Percentiles rank a stretch among this genome's conserved stretches.
phyloP scores from a whole-genome alignment of 2,888 invertebrate genomes.

The Patella ulyssiponensis region DNA sequence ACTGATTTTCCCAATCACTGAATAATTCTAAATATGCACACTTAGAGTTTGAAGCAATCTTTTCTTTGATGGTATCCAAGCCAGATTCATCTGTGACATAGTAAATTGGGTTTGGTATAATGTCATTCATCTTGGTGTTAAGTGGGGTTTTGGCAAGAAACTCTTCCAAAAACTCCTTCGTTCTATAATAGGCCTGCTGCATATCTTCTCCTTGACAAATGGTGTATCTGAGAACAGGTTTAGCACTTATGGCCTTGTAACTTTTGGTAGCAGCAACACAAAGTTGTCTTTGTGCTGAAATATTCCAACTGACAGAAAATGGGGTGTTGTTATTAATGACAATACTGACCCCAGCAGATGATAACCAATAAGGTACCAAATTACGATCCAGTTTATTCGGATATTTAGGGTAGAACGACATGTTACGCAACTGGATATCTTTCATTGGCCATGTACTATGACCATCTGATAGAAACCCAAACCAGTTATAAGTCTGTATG shows the following conservation, averaged over 20 bases:
- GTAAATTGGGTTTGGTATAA: constrained; percentile 34
- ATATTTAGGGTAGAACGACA: constrained; percentile 38
- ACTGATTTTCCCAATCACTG: constrained; percentile 38
- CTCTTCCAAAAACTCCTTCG: constrained; percentile 24
- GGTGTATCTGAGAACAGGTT: constrained; percentile 35
- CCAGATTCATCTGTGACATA: constrained; percentile 24
- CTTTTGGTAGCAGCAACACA: constrained; percentile 35
- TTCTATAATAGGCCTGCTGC: constrained; percentile 33
- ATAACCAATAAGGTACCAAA: constrained; percentile 42
- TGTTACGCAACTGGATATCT: constrained; percentile 22
- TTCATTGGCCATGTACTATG: constrained; percentile 23
- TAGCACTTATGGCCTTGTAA: constrained; percentile 16
- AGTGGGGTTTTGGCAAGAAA: neutral
- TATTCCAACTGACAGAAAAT: constrained; percentile 37
- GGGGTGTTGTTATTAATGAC: constrained; percentile 39
- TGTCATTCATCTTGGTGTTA: constrained; percentile 29
- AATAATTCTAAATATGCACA: constrained; percentile 39
- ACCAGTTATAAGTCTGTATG: constrained; percentile 30
- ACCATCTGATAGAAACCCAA: constrained; percentile 17
- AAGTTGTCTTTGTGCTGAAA: constrained; percentile 42
- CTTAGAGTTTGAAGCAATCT: constrained; percentile 24
- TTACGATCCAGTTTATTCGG: constrained; percentile 34
- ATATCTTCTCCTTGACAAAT: constrained; percentile 37
- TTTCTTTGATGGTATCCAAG: constrained; percentile 20
- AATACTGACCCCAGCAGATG: constrained; percentile 38